Evolutionary conservation across 2,113 vertebrate genomes (phyloP).

Genomic region (Plecturocebus donacophilus): DNA sequence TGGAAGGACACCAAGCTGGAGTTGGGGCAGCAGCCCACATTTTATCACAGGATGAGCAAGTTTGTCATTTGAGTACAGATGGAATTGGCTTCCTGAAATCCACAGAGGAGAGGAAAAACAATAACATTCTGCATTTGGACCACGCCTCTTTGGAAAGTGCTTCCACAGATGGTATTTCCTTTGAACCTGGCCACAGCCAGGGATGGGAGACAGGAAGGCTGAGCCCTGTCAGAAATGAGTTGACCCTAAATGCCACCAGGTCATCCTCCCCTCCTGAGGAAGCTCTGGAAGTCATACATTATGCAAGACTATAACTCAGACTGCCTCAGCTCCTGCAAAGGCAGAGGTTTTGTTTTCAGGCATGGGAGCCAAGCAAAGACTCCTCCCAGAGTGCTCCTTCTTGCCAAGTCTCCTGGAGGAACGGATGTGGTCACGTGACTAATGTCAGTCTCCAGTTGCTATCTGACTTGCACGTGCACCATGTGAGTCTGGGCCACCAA

Average conservation of each 20-base stretch:
- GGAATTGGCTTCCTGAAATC: neutral
- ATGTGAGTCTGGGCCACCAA: neutral
- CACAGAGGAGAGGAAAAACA: neutral
- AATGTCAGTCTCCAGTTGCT: neutral
- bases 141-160: neutral
- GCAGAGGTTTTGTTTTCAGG: neutral
- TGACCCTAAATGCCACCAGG: neutral
- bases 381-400: neutral
- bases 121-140: neutral
- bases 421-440: neutral
- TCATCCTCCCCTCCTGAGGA: neutral
- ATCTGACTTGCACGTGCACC: neutral
- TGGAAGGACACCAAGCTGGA: neutral
- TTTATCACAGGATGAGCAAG: neutral
- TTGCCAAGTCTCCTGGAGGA: neutral
- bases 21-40: neutral
- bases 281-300: neutral
- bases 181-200: neutral
- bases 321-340: neutral
- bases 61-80: neutral
- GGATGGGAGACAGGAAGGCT: neutral
- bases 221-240: neutral
- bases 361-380: neutral
- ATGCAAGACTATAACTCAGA: neutral
- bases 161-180: slow-evolving; percentile 47